Evolutionary conservation across 2,113 vertebrate genomes (phyloP).

Genomic region (Callopanchax toddi): DNA sequence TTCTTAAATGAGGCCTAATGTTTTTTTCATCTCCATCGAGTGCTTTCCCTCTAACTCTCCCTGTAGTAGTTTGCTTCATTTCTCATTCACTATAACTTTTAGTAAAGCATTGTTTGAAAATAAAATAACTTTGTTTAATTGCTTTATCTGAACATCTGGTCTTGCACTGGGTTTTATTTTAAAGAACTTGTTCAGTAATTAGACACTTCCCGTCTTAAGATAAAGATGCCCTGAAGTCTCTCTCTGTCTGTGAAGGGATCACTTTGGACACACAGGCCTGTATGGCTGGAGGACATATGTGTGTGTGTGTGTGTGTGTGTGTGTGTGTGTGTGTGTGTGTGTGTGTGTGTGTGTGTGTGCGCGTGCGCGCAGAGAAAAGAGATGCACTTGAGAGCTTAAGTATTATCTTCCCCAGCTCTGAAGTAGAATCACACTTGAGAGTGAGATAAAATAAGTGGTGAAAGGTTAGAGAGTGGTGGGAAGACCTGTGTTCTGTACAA

Average conservation of each 20-base stretch:
- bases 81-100: not conserved
- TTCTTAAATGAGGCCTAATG: conserved; percentile 75
- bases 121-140: not conserved
- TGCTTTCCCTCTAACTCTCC: conserved; percentile 28
- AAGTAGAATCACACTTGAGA: conserved; percentile 55
- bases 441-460: conserved; percentile 40
- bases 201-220: conserved; percentile 65
- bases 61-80: too few relatives aligned
- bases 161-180: conserved; percentile 44
- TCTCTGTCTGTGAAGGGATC: conserved; percentile 66
- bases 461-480: conserved; percentile 28
- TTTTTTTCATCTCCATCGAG: conserved; percentile 61
- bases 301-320: too few relatives aligned
- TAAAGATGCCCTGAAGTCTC: conserved; percentile 70
- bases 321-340: too few relatives aligned
- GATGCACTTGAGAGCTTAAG: conserved; percentile 39
- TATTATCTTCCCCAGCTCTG: conserved; percentile 49
- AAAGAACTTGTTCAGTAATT: conserved; percentile 61
- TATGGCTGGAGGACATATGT: conserved; percentile 43
- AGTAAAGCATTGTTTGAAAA: too few relatives aligned
- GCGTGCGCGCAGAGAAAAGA: conserved; percentile 24
- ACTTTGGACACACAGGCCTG: conserved; percentile 39
- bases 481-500: conserved; percentile 15
- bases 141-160: not conserved
- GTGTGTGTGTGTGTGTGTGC: too few relatives aligned